Base-by-base conservation (phyloP, 1,140 invertebrate species). In the Leptinotarsa defecta region DNA sequence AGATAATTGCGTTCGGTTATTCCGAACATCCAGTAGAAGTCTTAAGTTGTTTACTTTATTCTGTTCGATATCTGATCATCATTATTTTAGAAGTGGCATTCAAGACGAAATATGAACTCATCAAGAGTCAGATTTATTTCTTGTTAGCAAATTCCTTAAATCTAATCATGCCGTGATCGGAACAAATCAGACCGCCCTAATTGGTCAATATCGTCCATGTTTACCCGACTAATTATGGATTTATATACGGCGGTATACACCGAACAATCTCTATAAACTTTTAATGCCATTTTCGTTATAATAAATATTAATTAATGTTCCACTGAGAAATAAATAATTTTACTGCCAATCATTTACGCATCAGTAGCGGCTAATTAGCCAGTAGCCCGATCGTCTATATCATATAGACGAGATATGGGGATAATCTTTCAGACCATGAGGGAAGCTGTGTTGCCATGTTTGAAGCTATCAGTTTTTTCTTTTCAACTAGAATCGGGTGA, bases 261-360 rank as follows among this genome's bases (percentile, higher is more conserved):
- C 67, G 24, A 19, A 34, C 43, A 43, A 27, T 68, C 43, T 57
- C 43, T 68, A 19, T 43, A 19, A 48, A 68, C 43, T 68, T 67
- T 68, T 68, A 68, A 19, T 68, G 67, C 67, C 24, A 34, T 68
- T 68, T 68, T 48, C n/a, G 57, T 49, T 71, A 62, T 71, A 71
- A 71, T 71, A 62, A 62, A 61, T 62, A 62, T 62, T 71, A 71
- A 71, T 71, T 71, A 71, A 27, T 34, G n/a, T 24, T 71, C 19
- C 61, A 62, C 70, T 6, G 52, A 62, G 70, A 71, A 62, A 71
- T 70, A 70, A 70, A 70, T 62, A 61, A 71, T 71, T 71, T 72
- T 48, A 20, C 27, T 75, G 48, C 74, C 75, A 78, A 78, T 78
- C 77, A 78, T 79, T 79, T 79, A 77, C 74, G 78, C 76, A 77